A percentile compares a stretch with the other conserved stretches of the same genome.
Evolutionary conservation across 2,888 invertebrate genomes (phyloP).

Genomic region (Chrysotoxum bicinctum): DNA sequence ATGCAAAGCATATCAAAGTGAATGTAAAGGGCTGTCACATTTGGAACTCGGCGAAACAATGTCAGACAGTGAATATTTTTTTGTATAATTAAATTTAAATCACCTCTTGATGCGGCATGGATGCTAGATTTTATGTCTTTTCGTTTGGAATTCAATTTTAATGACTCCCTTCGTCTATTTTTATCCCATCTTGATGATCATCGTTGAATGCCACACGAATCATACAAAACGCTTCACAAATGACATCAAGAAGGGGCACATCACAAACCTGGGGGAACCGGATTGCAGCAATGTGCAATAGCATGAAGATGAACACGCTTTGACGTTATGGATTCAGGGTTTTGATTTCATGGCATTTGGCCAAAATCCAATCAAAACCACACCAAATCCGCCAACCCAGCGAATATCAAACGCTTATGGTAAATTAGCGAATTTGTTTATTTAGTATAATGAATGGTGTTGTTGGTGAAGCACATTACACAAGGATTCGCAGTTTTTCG

Average conservation of each 20-base stretch:
- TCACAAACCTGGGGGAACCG: not conserved
- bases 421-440: conserved; percentile 82
- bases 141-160: conserved; percentile 71
- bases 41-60: conserved; percentile 52
- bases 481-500: not conserved
- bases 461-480: not conserved
- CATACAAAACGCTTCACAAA: conserved; percentile 36
- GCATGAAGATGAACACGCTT: conserved; percentile 42
- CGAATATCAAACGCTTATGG: conserved; percentile 81
- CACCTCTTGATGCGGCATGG: conserved; percentile 47
- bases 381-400: conserved; percentile 65
- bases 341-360: conserved; percentile 76
- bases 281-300: conserved; percentile 21
- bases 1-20: conserved; percentile 54
- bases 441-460: conserved; percentile 74
- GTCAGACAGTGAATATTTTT: conserved; percentile 62
- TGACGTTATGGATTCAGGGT: conserved; percentile 67
- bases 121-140: conserved; percentile 63
- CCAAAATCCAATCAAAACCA: conserved; percentile 80
- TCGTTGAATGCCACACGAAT: conserved; percentile 52
- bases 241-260: not conserved
- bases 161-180: conserved; percentile 63
- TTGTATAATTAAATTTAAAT: conserved; percentile 70
- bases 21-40: conserved; percentile 45
- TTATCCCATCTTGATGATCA: conserved; percentile 33